Percentiles rank a stretch among this genome's conserved stretches.
Conservation (phyloP, 2,797 vertebrate species). For the Melanotaenia nigrans region DNA sequence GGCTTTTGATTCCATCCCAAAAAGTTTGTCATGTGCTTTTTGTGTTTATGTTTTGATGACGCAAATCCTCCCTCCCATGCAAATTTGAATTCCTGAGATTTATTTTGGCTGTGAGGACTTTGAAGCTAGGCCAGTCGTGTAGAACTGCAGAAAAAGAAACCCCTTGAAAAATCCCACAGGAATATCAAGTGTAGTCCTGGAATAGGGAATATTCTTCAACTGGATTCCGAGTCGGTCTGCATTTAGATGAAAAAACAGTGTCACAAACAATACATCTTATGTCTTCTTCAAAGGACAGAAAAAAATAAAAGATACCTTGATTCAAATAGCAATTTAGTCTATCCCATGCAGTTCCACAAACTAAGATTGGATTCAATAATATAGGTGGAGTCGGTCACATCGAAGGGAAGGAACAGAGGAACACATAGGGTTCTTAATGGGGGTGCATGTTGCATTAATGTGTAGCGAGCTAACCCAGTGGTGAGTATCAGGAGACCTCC, state of each 20-base stretch:
- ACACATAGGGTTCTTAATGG: slow-evolving; percentile 58
- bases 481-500: slow-evolving; percentile 83
- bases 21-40: slow-evolving; percentile 28
- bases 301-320: neutral
- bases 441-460: slow-evolving; percentile 79
- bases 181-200: slow-evolving; percentile 51
- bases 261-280: slow-evolving; percentile 52
- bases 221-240: slow-evolving; percentile 45
- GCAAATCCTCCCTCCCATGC: neutral
- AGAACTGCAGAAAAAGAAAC: slow-evolving; percentile 32
- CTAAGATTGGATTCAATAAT: slow-evolving; percentile 18
- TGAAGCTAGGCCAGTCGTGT: slow-evolving; percentile 59
- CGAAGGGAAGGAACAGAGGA: slow-evolving; percentile 29
- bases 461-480: slow-evolving; percentile 71
- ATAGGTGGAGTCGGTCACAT: slow-evolving; percentile 11
- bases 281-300: slow-evolving; percentile 13
- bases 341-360: slow-evolving; percentile 1
- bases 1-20: slow-evolving; percentile 26
- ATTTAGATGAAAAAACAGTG: slow-evolving; percentile 51
- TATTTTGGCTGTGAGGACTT: slow-evolving; percentile 49
- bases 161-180: slow-evolving; percentile 48
- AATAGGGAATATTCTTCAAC: slow-evolving; percentile 41
- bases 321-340: slow-evolving; percentile 33
- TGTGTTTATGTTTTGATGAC: slow-evolving; percentile 23
- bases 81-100: slow-evolving; percentile 54